A percentile compares a stretch with the other conserved stretches of the same genome.
phyloP scores from a whole-genome alignment of 2,797 vertebrate species.

The Denticeps clupeoides region DNA sequence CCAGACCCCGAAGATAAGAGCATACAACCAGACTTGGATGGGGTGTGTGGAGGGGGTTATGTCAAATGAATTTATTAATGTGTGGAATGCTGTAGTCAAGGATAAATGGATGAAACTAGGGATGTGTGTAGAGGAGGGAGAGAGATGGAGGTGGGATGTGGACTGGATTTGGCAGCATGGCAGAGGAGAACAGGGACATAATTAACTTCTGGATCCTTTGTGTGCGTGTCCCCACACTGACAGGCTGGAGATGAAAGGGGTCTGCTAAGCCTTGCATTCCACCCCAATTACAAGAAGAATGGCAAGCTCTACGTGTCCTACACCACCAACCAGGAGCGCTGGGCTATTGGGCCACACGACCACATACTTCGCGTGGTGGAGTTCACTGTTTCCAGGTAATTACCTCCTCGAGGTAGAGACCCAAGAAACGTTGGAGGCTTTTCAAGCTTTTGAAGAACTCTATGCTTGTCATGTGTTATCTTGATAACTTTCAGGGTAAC shows the following conservation, averaged over 20 bases:
- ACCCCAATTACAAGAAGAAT: constrained; percentile 99
- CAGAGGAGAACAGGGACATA: constrained; percentile 68
- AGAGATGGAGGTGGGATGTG: constrained; percentile 58
- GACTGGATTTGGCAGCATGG: constrained; percentile 54
- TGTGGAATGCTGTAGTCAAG: constrained; percentile 78
- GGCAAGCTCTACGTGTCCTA: constrained; percentile 99
- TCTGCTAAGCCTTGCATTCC: constrained; percentile 98
- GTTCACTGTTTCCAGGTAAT: constrained; percentile 95
- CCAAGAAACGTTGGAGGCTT: no score
- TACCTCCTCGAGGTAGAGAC: no score
- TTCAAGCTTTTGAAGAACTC: no score
- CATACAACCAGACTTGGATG: constrained; percentile 60
- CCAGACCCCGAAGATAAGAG: constrained; percentile 66
- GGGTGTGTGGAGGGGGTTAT: constrained; percentile 26
- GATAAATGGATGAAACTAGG: constrained; percentile 43
- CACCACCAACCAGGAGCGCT: constrained; percentile 98
- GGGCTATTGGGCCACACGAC: constrained; percentile 96
- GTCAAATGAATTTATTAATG: constrained; percentile 89
- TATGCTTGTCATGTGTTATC: no score
- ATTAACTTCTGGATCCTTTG: constrained; percentile 98
- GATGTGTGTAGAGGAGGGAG: constrained; percentile 37
- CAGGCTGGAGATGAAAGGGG: constrained; percentile 99
- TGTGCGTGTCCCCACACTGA: constrained; percentile 86
- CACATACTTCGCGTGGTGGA: constrained; percentile 96
- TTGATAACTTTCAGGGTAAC: no score